A percentile compares a stretch with the other conserved stretches of the same genome.
Evolutionary conservation across 2,797 vertebrate species (phyloP).

Genomic region (Danio aesculapii): DNA sequence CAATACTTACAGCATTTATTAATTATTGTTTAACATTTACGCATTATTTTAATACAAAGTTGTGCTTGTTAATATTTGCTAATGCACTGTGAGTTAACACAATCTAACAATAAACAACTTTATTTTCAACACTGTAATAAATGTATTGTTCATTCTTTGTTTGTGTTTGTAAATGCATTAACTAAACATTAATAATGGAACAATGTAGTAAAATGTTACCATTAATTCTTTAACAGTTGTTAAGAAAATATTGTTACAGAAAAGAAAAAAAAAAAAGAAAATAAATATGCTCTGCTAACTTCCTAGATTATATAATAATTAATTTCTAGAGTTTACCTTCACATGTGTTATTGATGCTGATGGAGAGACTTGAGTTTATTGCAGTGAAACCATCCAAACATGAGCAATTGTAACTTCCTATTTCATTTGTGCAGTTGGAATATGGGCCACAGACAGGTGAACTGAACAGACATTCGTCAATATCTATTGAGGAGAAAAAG

Average conservation of each 20-base stretch:
- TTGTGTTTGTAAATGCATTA: too few relatives aligned
- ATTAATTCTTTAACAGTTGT: too few relatives aligned
- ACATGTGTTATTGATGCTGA: background rate
- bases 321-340: background rate
- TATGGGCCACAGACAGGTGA: background rate
- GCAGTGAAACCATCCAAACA: conserved; percentile 29
- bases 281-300: too few relatives aligned
- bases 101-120: too few relatives aligned
- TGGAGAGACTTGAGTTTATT: background rate
- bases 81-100: too few relatives aligned
- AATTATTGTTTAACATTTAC: too few relatives aligned
- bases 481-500: background rate
- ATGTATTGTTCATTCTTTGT: background rate
- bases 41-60: too few relatives aligned
- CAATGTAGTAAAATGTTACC: too few relatives aligned
- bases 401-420: background rate
- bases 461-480: background rate
- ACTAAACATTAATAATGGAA: too few relatives aligned
- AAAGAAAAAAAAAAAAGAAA: background rate
- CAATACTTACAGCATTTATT: too few relatives aligned
- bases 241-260: too few relatives aligned
- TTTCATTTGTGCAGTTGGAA: conserved; percentile 11
- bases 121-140: background rate
- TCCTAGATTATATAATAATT: background rate
- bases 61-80: too few relatives aligned